Conservation (phyloP, 2,797 vertebrate genomes). For the Onychomys torridus region DNA sequence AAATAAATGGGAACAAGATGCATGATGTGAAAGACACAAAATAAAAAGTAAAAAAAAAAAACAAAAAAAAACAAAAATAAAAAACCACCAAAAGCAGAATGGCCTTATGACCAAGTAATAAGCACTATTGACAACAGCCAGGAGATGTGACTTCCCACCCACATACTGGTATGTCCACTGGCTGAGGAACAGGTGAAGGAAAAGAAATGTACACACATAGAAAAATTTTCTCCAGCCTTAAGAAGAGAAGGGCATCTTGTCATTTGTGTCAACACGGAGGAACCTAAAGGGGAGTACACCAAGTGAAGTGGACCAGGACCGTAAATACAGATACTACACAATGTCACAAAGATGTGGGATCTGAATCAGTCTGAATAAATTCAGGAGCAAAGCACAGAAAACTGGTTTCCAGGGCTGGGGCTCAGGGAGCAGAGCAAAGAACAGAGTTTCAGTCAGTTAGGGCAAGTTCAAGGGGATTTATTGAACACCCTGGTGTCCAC, state of each 20-base stretch:
- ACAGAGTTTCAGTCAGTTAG: not conserved
- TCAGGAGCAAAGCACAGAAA: not conserved
- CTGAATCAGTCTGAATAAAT: not conserved
- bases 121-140: not conserved
- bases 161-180: not conserved
- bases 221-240: not conserved
- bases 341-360: not conserved
- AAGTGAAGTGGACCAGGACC: not conserved
- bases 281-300: not conserved
- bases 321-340: not conserved
- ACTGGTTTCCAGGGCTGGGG: not conserved
- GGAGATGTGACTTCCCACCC: not conserved
- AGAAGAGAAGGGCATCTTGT: not conserved
- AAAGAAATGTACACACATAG: not conserved
- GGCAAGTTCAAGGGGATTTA: not conserved
- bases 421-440: not conserved
- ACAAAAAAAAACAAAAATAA: rapidly evolving
- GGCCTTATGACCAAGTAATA: not conserved
- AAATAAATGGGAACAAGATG: not conserved
- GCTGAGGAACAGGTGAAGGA: not conserved
- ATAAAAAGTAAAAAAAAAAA: not conserved
- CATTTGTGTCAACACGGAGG: not conserved
- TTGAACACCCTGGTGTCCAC: not conserved
- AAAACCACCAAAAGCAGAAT: not conserved
- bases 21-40: not conserved